Conservation (phyloP, 2,113 vertebrate genomes). For the Jaculus jaculus region DNA sequence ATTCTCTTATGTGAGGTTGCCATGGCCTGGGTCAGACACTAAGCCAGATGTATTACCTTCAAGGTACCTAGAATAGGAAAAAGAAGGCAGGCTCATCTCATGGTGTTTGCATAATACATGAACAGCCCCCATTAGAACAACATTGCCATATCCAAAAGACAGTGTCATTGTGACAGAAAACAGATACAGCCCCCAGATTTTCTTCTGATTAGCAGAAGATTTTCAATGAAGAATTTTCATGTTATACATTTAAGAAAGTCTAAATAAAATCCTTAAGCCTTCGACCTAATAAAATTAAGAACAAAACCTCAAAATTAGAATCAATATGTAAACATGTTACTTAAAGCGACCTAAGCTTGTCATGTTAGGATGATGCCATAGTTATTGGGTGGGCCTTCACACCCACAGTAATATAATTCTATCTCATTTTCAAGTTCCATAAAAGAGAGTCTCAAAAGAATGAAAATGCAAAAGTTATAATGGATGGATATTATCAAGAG, state of each 20-base stretch:
- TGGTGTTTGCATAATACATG: neutral
- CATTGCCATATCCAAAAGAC: neutral
- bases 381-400: neutral
- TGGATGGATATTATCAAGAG: slow-evolving; percentile 46
- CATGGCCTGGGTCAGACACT: no score
- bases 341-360: neutral
- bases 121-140: neutral
- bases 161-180: neutral
- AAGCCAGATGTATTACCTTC: neutral
- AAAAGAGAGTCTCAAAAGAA: neutral
- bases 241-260: neutral
- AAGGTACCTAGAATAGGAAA: neutral
- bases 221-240: slow-evolving; percentile 16
- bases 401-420: slow-evolving; percentile 36
- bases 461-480: slow-evolving; percentile 55
- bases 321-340: neutral
- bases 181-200: neutral
- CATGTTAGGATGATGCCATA: neutral
- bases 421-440: neutral
- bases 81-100: neutral
- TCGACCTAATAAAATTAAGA: neutral
- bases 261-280: neutral
- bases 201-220: slow-evolving; percentile 2
- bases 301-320: slow-evolving; percentile 38
- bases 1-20: no score